Evolutionary conservation across 2,797 vertebrate genomes (phyloP).

Genomic region (Spinibarbus caldwelli): DNA sequence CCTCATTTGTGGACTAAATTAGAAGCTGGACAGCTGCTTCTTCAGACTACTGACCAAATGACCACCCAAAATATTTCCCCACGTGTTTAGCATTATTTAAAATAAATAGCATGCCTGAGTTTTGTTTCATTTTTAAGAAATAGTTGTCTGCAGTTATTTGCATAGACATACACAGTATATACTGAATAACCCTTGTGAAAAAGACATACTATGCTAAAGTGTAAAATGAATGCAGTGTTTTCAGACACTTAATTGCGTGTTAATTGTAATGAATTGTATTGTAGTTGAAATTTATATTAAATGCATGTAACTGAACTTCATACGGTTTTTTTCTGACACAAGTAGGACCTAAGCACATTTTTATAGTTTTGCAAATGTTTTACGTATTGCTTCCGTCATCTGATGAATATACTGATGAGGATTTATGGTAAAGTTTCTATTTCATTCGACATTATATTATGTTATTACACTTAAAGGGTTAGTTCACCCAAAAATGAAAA

Average conservation of each 20-base stretch:
- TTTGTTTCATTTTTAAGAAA: background rate
- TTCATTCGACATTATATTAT: background rate
- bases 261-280: background rate
- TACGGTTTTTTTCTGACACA: no score
- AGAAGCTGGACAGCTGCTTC: background rate
- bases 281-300: background rate
- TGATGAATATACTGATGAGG: background rate
- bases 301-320: background rate
- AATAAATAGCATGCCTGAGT: background rate
- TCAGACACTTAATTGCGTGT: background rate
- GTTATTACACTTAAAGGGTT: background rate
- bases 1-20: slow-evolving; percentile 22
- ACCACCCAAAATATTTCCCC: background rate
- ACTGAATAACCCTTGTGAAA: no score
- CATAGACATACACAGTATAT: background rate
- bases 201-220: background rate
- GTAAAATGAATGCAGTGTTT: background rate
- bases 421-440: background rate
- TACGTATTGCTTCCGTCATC: background rate
- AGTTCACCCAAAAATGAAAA: no score
- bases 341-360: background rate
- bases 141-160: background rate
- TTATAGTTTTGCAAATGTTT: background rate
- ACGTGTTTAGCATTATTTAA: background rate
- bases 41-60: background rate